These are phyloP conservation scores for Megalopta genalis DNA, from an alignment of 1,140 invertebrate species.

Conservation along the genomic window DNA sequence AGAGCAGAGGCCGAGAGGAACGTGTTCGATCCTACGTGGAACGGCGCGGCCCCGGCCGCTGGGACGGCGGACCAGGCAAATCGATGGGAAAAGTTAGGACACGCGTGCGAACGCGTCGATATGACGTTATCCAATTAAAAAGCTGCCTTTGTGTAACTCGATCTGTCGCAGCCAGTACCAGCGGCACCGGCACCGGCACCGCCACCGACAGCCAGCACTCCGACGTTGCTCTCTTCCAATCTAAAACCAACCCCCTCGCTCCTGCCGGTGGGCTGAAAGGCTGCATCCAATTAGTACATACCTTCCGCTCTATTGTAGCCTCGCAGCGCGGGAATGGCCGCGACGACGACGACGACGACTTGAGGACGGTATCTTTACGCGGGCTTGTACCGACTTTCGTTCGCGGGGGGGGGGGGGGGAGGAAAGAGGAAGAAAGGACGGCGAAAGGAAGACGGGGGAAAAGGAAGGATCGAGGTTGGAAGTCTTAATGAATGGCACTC, in stretches of 20 bases:
- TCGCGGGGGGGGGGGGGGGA: background rate
- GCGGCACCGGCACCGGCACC: background rate
- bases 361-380: background rate
- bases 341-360: background rate
- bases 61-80: slow-evolving; percentile 11
- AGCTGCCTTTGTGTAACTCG: slow-evolving; percentile 75
- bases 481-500: background rate
- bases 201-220: slow-evolving; percentile 52
- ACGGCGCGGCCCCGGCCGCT: too few relatives aligned
- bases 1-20: too few relatives aligned
- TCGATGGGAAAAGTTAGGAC: slow-evolving; percentile 69
- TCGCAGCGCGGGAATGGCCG: background rate
- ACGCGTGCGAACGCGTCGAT: slow-evolving; percentile 73
- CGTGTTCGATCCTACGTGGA: too few relatives aligned
- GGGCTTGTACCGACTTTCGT: slow-evolving; percentile 1
- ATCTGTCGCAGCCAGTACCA: slow-evolving; percentile 70
- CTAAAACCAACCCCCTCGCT: slow-evolving; percentile 68
- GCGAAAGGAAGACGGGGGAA: background rate
- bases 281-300: slow-evolving; percentile 76
- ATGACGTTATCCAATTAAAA: slow-evolving; percentile 79
- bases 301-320: slow-evolving; percentile 69
- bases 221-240: slow-evolving; percentile 66
- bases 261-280: slow-evolving; percentile 61
- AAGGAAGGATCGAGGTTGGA: background rate
- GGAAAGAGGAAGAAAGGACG: too few relatives aligned